A percentile compares a stretch with the other conserved stretches of the same genome.
Conservation (phyloP, 2,888 invertebrate genomes). For the Glaucopsyche alexis region DNA sequence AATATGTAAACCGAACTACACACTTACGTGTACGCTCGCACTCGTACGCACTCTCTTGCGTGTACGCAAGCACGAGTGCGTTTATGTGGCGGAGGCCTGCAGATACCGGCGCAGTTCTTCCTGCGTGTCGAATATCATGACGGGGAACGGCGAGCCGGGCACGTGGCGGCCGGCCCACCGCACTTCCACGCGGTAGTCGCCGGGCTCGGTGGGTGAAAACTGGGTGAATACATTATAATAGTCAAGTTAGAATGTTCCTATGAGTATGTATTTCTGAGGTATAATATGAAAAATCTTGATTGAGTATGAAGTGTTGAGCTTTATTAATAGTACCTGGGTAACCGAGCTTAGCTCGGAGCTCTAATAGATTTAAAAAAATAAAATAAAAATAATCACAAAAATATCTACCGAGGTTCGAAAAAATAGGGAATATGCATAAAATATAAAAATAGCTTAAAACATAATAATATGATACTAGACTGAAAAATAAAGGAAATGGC, state of each 20-base stretch:
- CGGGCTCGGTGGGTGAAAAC: conserved; percentile 99
- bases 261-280: too few relatives aligned
- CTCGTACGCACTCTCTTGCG: not conserved
- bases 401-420: too few relatives aligned
- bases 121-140: conserved; percentile 99
- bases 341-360: too few relatives aligned
- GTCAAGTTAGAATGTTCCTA: not conserved
- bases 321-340: too few relatives aligned
- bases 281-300: too few relatives aligned
- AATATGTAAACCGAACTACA: not conserved
- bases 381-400: too few relatives aligned
- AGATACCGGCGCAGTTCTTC: conserved; percentile 91
- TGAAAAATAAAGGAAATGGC: too few relatives aligned
- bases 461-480: too few relatives aligned
- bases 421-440: too few relatives aligned
- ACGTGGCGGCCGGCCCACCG: conserved; percentile 98
- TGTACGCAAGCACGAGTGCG: not conserved
- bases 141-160: conserved; percentile 98
- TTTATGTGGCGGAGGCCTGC: conserved; percentile 59
- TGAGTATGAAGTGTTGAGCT: too few relatives aligned
- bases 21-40: not conserved
- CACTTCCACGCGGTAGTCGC: conserved; percentile 97
- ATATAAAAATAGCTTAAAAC: too few relatives aligned
- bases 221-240: conserved; percentile 50
- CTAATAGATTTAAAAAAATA: too few relatives aligned